These are phyloP conservation scores for Oriolus oriolus DNA, from an alignment of 2,113 vertebrate species.

Conservation along the genomic window DNA sequence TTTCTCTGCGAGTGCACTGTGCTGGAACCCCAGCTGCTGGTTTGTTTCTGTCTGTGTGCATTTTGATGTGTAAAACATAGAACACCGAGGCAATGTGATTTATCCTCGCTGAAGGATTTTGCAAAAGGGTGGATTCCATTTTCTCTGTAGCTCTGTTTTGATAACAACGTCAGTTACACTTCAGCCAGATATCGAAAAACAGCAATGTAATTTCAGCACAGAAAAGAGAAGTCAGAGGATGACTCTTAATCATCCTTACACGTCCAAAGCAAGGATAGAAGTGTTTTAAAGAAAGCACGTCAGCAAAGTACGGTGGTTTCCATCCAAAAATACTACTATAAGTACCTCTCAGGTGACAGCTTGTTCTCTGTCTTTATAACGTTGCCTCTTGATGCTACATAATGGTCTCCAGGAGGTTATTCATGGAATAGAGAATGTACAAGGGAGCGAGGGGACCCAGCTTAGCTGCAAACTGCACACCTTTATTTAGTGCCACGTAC, in stretches of 20 bases:
- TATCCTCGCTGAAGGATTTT: conserved; percentile 1
- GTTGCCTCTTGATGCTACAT: not conserved
- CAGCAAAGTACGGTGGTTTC: not conserved
- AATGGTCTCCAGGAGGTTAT: not conserved
- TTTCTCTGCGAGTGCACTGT: not conserved
- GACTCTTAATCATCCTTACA: not conserved
- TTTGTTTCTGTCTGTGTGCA: not conserved
- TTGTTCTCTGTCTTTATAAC: not conserved
- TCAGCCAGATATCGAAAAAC: not conserved
- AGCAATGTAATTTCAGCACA: not conserved
- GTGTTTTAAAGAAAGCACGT: not conserved
- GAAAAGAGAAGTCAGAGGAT: not conserved
- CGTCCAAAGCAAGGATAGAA: not conserved
- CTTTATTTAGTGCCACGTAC: not conserved
- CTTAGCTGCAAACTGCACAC: not conserved
- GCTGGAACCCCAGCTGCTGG: not conserved
- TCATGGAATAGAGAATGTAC: not conserved
- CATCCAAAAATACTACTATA: not conserved
- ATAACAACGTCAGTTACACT: not conserved
- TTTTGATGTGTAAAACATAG: not conserved
- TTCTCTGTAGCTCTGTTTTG: not conserved
- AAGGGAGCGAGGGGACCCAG: not conserved
- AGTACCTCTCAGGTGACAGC: not conserved
- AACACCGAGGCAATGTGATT: not conserved
- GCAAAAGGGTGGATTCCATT: not conserved